These are phyloP conservation scores for Echinarachnius parma DNA, from an alignment of 53 echinoderm and acorn worm genomes.

Conservation along the genomic window DNA sequence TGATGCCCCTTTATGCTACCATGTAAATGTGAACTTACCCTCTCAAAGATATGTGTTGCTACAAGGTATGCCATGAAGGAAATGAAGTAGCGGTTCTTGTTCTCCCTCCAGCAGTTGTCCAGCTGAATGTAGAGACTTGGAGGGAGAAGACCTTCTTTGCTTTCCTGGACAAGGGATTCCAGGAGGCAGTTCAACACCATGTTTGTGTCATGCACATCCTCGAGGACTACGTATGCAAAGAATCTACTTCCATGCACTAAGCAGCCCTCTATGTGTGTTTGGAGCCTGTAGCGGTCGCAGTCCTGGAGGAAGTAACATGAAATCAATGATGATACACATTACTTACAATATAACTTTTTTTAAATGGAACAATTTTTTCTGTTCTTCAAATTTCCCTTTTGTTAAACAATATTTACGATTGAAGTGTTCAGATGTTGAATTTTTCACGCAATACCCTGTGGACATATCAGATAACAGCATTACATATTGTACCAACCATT, in stretches of 20 bases:
- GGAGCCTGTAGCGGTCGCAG: not conserved
- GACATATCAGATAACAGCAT: no score
- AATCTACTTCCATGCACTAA: not conserved
- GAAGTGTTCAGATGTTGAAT: no score
- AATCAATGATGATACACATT: no score
- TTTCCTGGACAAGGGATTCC: not conserved
- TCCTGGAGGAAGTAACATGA: no score
- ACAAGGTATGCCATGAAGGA: not conserved
- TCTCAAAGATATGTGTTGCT: conserved; percentile 1
- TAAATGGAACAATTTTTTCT: no score
- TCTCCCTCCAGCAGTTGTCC: conserved; percentile 7
- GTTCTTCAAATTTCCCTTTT: no score
- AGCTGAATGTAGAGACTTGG: not conserved
- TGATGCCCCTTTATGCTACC: no score
- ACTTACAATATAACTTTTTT: no score
- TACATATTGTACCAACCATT: no score
- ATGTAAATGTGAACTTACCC: not conserved
- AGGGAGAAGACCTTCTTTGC: not conserved
- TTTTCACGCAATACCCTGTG: no score
- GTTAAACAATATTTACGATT: no score
- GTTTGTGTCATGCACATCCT: not conserved
- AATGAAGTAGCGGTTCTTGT: conserved; percentile 2
- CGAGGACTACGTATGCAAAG: not conserved
- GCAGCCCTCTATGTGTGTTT: not conserved
- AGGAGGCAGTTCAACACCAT: conserved; percentile 1